Evolutionary conservation across 1,140 invertebrate species (phyloP).

Genomic region (Calephelis virginiensis): DNA sequence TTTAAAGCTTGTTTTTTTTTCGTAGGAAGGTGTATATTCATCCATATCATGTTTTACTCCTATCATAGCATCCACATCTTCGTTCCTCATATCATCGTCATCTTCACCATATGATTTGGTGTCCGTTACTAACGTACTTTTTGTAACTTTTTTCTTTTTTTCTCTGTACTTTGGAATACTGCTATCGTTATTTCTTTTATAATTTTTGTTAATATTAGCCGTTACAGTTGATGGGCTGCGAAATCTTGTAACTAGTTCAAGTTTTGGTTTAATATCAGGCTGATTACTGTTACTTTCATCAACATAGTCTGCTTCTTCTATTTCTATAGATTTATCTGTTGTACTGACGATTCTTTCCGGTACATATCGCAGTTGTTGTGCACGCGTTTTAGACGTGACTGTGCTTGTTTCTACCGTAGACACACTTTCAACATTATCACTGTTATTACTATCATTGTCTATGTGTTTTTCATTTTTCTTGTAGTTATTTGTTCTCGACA

Average conservation of each 20-base stretch:
- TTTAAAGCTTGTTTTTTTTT: conserved; percentile 44
- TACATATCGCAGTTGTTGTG: conserved; percentile 32
- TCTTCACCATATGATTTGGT: conserved; percentile 63
- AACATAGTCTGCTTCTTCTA: conserved; percentile 4
- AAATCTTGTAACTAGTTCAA: conserved; percentile 24
- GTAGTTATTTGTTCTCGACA: conserved; percentile 21
- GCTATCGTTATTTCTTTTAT: conserved; percentile 20
- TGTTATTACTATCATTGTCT: conserved; percentile 48
- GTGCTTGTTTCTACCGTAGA: conserved; percentile 27
- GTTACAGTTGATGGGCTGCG: not conserved
- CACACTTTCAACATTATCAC: conserved; percentile 43
- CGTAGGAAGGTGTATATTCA: conserved; percentile 62
- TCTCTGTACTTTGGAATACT: conserved; percentile 49
- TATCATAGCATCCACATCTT: conserved; percentile 64
- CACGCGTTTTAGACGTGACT: conserved; percentile 28
- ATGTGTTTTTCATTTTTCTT: conserved; percentile 40
- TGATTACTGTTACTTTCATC: conserved; percentile 21
- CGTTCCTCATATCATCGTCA: conserved; percentile 53
- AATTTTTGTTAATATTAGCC: not conserved
- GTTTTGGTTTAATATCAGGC: conserved; percentile 15
- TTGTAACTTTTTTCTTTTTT: conserved; percentile 60
- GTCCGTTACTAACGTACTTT: conserved; percentile 66
- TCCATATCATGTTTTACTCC: conserved; percentile 58
- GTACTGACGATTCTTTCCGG: conserved; percentile 35
- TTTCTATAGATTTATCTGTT: conserved; percentile 18